A percentile compares a stretch with the other conserved stretches of the same genome.
Evolutionary conservation across 2,113 vertebrate species (phyloP).

Genomic region (Haplochromis burtoni): DNA sequence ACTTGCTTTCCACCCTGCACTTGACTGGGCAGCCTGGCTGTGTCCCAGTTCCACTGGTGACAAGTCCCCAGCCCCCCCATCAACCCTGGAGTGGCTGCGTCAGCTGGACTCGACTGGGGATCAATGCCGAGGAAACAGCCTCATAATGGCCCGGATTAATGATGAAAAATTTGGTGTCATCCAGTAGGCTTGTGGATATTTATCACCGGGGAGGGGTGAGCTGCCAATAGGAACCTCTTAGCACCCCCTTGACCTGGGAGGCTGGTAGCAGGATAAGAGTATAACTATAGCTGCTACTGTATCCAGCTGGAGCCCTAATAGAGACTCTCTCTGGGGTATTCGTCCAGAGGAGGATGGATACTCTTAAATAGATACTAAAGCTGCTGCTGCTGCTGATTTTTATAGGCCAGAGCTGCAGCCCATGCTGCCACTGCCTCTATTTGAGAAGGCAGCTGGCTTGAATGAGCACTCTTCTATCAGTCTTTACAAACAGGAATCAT

Average conservation of each 20-base stretch:
- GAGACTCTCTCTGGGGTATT: slow-evolving; percentile 41
- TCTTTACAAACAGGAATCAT: neutral
- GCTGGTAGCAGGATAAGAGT: slow-evolving; percentile 55
- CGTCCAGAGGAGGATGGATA: slow-evolving; percentile 23
- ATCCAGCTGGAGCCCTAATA: slow-evolving; percentile 56
- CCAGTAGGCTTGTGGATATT: slow-evolving; percentile 80
- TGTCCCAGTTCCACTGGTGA: slow-evolving; percentile 38
- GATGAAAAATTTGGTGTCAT: slow-evolving; percentile 98
- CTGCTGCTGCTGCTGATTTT: slow-evolving; percentile 19
- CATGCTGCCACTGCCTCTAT: neutral
- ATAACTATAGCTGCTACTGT: slow-evolving; percentile 40
- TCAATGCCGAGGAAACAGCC: slow-evolving; percentile 85
- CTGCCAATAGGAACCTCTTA: slow-evolving; percentile 74
- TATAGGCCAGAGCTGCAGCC: neutral
- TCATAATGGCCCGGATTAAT: slow-evolving; percentile 94
- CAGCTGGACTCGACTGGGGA: slow-evolving; percentile 73
- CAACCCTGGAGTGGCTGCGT: slow-evolving; percentile 83
- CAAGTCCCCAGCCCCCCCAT: slow-evolving; percentile 47
- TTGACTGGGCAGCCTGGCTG: slow-evolving; percentile 23
- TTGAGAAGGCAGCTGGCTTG: neutral
- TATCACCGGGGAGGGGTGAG: slow-evolving; percentile 77
- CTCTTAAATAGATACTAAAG: slow-evolving; percentile 16
- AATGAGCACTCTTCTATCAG: neutral
- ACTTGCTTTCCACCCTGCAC: neutral
- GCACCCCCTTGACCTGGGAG: slow-evolving; percentile 59